Conservation (phyloP, 2,888 invertebrate species). For the Chloromyia formosa region DNA sequence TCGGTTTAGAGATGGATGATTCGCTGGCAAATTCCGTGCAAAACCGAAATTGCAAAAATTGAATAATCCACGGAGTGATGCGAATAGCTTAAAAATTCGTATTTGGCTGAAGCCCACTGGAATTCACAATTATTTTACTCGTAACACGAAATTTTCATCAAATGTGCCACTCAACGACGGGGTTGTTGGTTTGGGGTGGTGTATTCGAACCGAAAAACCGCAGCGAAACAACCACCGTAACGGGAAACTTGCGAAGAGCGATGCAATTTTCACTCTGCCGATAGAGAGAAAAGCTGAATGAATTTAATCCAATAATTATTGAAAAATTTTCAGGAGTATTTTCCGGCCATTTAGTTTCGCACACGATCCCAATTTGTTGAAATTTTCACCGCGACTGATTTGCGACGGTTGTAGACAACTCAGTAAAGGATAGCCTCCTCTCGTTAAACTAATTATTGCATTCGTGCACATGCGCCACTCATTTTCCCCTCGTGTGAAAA, state of each 20-base stretch:
- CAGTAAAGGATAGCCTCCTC: constrained; percentile 27
- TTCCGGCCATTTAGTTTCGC: constrained; percentile 30
- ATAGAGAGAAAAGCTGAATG: no score
- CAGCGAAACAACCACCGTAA: no score
- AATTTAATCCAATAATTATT: constrained; percentile 10
- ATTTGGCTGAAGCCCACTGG: background rate
- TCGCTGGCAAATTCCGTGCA: background rate
- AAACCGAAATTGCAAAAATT: constrained; percentile 25
- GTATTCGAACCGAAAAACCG: no score
- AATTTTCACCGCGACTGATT: constrained; percentile 43
- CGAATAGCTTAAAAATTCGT: no score
- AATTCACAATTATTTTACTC: constrained; percentile 4
- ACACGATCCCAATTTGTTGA: constrained; percentile 33
- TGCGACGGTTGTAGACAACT: constrained; percentile 2
- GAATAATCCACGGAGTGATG: no score
- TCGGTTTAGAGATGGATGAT: no score
- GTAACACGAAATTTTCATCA: background rate
- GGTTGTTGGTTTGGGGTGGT: background rate
- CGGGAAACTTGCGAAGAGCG: no score
- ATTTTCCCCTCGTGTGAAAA: background rate
- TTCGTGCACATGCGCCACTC: constrained; percentile 24
- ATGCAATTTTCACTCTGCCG: no score
- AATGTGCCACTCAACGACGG: background rate
- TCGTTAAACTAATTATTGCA: constrained; percentile 32
- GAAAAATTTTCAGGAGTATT: constrained; percentile 5